Base-by-base conservation (phyloP, 2,113 vertebrate genomes). In the Menidia beryllina region DNA sequence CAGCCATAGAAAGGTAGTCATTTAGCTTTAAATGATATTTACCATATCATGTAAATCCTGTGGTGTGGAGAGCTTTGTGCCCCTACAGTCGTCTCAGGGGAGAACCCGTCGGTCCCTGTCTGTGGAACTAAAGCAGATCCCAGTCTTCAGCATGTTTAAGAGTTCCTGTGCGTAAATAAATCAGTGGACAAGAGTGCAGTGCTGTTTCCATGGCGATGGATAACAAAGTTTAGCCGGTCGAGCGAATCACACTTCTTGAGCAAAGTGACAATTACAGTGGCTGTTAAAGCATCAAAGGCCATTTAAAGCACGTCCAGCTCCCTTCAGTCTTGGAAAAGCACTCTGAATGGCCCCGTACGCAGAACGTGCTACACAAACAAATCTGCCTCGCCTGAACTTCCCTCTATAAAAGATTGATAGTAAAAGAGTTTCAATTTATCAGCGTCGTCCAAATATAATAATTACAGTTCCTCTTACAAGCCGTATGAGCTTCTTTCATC, bases 201-300 rank as follows among this genome's bases (percentile, higher is more conserved):
- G 55, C 49, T 84, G 90, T 92, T 91, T 82, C 90, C 79, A 90
- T 88, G 84, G 87, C 72, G 53, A 84, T 26, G 7, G 8, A 11
- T 30, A 23, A 68, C 58, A 85, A 79, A 64, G 70, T 59, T 48
- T 54, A 68, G 51, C 34, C 52, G 56, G 56, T 62, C 55, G 47
- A 47, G 64, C 9, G 23, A 60, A 66, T 55, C 62, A 43, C 48
- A 24, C 72, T 80, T 83, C 73, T 81, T 66, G 51, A 54, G 72
- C 75, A 70, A 54, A 77, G 79, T 20, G 49, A 77, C 70, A 75
- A 79, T 87, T 84, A 82, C 52, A 82, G 66, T 36, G 34, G 61
- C 79, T 83, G 68, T 79, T 68, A 68, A 39, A 84, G 77, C 88
- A 79, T 86, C 82, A 83, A 85, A 89, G 70, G 47, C 63, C 78